These are phyloP conservation scores for Fragum fragum DNA, from an alignment of 2,888 invertebrate species.

Conservation along the genomic window DNA sequence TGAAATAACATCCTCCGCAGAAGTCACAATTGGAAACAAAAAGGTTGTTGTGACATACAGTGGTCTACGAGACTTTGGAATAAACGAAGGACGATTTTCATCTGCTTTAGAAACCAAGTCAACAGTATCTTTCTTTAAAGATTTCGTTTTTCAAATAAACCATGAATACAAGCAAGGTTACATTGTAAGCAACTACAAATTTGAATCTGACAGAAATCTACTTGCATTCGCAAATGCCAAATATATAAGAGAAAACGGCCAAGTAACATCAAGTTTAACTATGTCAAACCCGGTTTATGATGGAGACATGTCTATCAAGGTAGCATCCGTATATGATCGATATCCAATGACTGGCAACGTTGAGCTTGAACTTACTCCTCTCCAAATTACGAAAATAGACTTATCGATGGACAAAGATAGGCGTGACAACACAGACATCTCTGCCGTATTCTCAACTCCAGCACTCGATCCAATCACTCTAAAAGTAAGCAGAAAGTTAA, in stretches of 20 bases:
- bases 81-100: conserved; percentile 47
- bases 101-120: conserved; percentile 66
- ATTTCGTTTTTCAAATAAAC: conserved; percentile 63
- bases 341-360: conserved; percentile 68
- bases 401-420: conserved; percentile 25
- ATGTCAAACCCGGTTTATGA: conserved; percentile 60
- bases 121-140: conserved; percentile 57
- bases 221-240: conserved; percentile 55
- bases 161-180: conserved; percentile 70
- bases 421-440: conserved; percentile 36
- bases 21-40: conserved; percentile 61
- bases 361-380: conserved; percentile 61
- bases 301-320: conserved; percentile 53
- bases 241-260: conserved; percentile 52
- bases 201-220: conserved; percentile 53
- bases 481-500: conserved; percentile 16
- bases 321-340: conserved; percentile 53
- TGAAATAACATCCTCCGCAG: conserved; percentile 60
- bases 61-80: conserved; percentile 61
- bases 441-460: conserved; percentile 43
- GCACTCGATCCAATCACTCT: conserved; percentile 49
- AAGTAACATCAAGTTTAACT: conserved; percentile 54
- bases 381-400: conserved; percentile 41
- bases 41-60: conserved; percentile 57
- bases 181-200: conserved; percentile 54